Base-by-base conservation (phyloP, 2,113 vertebrate species). In the Benitochromis conjunctus region DNA sequence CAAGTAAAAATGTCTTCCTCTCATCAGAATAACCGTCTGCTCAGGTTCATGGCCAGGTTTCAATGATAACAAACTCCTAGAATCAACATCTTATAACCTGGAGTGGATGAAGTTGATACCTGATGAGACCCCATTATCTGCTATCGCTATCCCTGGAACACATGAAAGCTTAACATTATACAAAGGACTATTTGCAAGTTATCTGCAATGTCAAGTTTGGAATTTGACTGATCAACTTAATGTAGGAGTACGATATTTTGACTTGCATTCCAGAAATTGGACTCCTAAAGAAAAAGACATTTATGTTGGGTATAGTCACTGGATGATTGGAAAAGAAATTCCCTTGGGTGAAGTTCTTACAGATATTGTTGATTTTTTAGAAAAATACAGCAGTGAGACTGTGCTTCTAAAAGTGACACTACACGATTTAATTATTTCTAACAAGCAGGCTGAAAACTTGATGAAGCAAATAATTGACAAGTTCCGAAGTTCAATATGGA, bases 91-190 rank as follows among this genome's bases (percentile, higher is more conserved):
- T 13, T 83, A 79, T 10, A 89, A 94, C 43, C 13, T n/a, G 24
- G 64, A 91, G 5, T 96, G 95, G 95, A 96, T 96, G 95, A 13
- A 38, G 4, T 57, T 80, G 21, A 55, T 95, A 9, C 80, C 87
- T 16, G 79, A 94, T 21, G 54, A 81, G 1, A 91, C 53, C 7
- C 71, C 7, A 3, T 3, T 95, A 3, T 95, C 94, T 3, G 85
- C 92, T 56, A 74, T 95, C 46, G 34, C 95, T 18, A 95, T 96
- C 24, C 95, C 95, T 6, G 95, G 94, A 74, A 93, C 95, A 26
- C 93, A 95, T 1, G 83, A 92, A 46, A 95, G 95, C 84, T 26
- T 93, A 24, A 81, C 88, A 6, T 24, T 81, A 21, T 3, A 89
- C 3, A 89, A 84, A 13, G 84, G 78, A 58, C 36, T 34, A 3